These are phyloP conservation scores for Sorex araneus DNA, from an alignment of 2,113 vertebrate genomes.

Conservation along the genomic window DNA sequence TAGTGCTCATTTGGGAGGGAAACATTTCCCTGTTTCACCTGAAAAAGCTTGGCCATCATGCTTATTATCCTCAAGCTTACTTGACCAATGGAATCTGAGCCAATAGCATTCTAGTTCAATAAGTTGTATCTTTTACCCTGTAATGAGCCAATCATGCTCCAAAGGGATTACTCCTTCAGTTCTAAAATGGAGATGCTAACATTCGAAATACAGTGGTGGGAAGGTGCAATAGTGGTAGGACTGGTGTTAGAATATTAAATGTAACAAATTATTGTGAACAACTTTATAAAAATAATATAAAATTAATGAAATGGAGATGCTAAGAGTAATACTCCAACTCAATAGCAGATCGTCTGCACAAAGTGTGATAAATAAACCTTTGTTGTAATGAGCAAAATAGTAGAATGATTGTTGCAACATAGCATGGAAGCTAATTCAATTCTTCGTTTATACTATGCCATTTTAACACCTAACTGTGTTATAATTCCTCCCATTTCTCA, in stretches of 20 bases:
- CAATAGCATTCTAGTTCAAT: not conserved
- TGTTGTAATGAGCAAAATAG: not conserved
- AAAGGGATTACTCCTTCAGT: not conserved
- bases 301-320: conserved; percentile 11
- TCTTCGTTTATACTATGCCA: not conserved
- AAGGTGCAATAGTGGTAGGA: no score
- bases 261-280: no score
- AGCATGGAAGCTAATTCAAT: not conserved
- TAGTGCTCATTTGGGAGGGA: not conserved
- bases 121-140: not conserved
- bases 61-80: not conserved
- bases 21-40: not conserved
- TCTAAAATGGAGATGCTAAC: not conserved
- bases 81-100: not conserved
- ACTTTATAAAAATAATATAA: no score
- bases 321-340: not conserved
- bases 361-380: not conserved
- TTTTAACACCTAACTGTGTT: not conserved
- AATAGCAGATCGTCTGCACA: not conserved
- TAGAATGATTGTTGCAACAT: not conserved
- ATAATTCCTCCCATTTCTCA: not conserved
- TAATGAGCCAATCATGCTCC: not conserved
- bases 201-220: no score
- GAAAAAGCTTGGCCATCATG: not conserved
- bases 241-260: no score